These are phyloP conservation scores for Ctena decussata DNA, from an alignment of 2,888 invertebrate genomes.

Conservation along the genomic window DNA sequence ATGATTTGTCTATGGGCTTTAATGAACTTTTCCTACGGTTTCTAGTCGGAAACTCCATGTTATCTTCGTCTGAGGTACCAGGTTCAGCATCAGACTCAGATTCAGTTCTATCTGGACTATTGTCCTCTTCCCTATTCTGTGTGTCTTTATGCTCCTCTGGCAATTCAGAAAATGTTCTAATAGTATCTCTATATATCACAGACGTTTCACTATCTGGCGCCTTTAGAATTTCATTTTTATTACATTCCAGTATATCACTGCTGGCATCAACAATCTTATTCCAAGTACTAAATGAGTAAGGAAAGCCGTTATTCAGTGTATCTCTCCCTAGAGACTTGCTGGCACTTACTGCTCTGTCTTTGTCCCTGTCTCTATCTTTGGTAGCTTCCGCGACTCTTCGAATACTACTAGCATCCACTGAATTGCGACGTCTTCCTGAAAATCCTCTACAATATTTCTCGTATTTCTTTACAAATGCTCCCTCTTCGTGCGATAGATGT, in stretches of 20 bases:
- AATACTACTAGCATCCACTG: neutral
- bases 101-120: neutral
- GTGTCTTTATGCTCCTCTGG: neutral
- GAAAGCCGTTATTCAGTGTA: neutral
- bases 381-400: neutral
- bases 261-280: neutral
- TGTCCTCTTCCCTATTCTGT: neutral
- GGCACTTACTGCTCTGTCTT: neutral
- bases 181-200: neutral
- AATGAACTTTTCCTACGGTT: neutral
- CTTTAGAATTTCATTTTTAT: neutral
- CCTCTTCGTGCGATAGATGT: constrained; percentile 9
- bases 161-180: neutral
- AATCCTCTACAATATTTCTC: neutral
- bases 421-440: neutral
- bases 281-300: neutral
- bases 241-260: neutral
- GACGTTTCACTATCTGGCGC: neutral
- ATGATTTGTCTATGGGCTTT: neutral
- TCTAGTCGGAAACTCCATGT: neutral
- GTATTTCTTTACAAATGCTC: neutral
- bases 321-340: neutral
- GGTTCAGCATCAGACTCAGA: neutral
- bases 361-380: neutral
- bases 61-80: neutral